These are phyloP conservation scores for Dermolepida albohirtum DNA, from an alignment of 2,888 invertebrate genomes.

Conservation along the genomic window DNA sequence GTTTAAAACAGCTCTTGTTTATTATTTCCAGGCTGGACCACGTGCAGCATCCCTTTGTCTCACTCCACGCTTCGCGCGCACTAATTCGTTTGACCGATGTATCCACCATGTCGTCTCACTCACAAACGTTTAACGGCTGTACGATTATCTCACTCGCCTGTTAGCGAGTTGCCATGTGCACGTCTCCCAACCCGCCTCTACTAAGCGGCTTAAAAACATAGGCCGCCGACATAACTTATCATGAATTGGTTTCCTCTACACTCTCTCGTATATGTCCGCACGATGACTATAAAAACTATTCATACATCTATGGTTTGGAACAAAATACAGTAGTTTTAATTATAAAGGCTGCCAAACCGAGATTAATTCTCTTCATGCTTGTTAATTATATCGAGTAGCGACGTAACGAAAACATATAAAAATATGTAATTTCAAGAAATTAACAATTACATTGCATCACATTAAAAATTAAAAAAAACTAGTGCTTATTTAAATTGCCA, in stretches of 20 bases:
- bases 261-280: slow-evolving; percentile 29
- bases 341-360: slow-evolving; percentile 24
- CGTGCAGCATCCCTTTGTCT: slow-evolving; percentile 48
- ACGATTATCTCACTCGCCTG: slow-evolving; percentile 51
- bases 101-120: slow-evolving; percentile 46
- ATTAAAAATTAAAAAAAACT: too few relatives aligned
- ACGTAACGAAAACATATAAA: neutral
- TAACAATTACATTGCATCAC: neutral
- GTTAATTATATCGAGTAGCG: slow-evolving; percentile 18
- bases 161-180: slow-evolving; percentile 58
- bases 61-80: slow-evolving; percentile 44
- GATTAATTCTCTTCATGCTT: slow-evolving; percentile 27
- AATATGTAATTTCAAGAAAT: slow-evolving; percentile 4
- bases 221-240: slow-evolving; percentile 56
- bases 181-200: slow-evolving; percentile 52
- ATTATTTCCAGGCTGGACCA: slow-evolving; percentile 61
- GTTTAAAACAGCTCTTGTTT: slow-evolving; percentile 64
- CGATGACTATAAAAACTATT: slow-evolving; percentile 37
- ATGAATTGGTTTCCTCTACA: slow-evolving; percentile 51
- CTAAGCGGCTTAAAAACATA: slow-evolving; percentile 60
- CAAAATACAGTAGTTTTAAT: slow-evolving; percentile 34
- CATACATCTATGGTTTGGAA: slow-evolving; percentile 1
- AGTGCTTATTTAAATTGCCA: too few relatives aligned
- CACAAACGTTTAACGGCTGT: slow-evolving; percentile 30
- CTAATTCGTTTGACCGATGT: slow-evolving; percentile 52